Base-by-base conservation (phyloP, 2,797 vertebrate species). In the Manis javanica region DNA sequence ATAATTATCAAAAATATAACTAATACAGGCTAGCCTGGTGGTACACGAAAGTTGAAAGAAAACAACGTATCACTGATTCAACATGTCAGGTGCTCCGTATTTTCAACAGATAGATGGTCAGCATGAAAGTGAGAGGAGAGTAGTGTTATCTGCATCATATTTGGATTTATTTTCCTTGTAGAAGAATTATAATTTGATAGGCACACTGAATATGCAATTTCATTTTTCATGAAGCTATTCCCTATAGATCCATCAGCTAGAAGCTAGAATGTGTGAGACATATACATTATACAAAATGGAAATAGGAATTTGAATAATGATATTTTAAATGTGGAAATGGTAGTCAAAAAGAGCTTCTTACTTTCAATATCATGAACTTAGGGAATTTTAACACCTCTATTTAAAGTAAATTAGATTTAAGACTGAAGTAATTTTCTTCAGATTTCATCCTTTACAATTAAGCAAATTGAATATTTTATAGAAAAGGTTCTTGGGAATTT, bases 161-260 rank as follows among this genome's bases (percentile, higher is more conserved):
- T 97, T 97, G 96, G 87, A 89, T 87, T 88, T 94, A 87, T 53
- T 23, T 53, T 97, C 83, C 94, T 95, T 96, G 81, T 97, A 90
- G 74, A 97, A 82, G 96, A 98, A 98, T 98, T 97, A 97, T 97
- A 98, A 98, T 97, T 96, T 97, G 79, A 97, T 96, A 98, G 26
- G 66, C 74, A 97, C 16, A 88, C 74, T 96, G 77, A 57, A 87
- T 95, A 87, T 95, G 92, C 88, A 91, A 97, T 96, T 96, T 87
- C 93, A 34, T 53, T 95, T 93, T 92, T 98, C 90, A 72, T 9
- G 1, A 31, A 95, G 91, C 1, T 96, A 42, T 96, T 98, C 21
- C 37, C 16, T 64, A 91, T 87, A 88, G 81, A 87, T 96, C 23
- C 29, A 91, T 97, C 87, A 97, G 72, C 57, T 89, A 69, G 42